Evolutionary conservation across 2,888 invertebrate species (phyloP).

Genomic region (Hylaea fasciaria): DNA sequence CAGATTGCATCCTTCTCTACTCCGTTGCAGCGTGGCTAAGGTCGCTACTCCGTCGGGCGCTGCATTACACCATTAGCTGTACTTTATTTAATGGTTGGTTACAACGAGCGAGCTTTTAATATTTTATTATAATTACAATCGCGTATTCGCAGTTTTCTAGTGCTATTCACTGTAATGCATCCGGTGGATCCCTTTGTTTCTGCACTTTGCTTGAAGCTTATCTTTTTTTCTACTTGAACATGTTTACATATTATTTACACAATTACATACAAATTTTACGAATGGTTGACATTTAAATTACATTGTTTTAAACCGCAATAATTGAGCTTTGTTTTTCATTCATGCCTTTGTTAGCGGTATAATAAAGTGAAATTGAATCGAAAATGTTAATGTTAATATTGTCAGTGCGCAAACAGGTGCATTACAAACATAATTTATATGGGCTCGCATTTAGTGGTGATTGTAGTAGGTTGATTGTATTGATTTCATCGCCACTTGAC

Average conservation of each 20-base stretch:
- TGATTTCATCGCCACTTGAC: constrained; percentile 20
- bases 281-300: constrained; percentile 10
- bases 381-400: constrained; percentile 37
- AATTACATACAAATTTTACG: too few species aligned
- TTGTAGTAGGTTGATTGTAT: constrained; percentile 49
- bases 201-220: constrained; percentile 9
- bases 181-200: constrained; percentile 31
- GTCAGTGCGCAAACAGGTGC: constrained; percentile 37
- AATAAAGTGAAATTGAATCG: constrained; percentile 24
- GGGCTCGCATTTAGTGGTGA: constrained; percentile 51
- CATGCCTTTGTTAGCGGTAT: constrained; percentile 18
- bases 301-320: constrained; percentile 11
- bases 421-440: constrained; percentile 60
- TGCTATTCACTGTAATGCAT: constrained; percentile 34
- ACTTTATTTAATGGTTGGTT: constrained; percentile 66
- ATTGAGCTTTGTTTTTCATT: constrained; percentile 14
- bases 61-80: constrained; percentile 67
- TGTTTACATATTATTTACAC: background rate
- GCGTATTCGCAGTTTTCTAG: constrained; percentile 37
- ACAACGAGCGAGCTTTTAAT: constrained; percentile 44
- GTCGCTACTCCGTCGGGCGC: constrained; percentile 47
- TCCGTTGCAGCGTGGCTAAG: constrained; percentile 43
- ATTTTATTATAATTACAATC: constrained; percentile 44
- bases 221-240: constrained; percentile 4
- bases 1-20: constrained; percentile 80